Base-by-base conservation (phyloP, 2,888 invertebrate species). In the Ellobium chinense region DNA sequence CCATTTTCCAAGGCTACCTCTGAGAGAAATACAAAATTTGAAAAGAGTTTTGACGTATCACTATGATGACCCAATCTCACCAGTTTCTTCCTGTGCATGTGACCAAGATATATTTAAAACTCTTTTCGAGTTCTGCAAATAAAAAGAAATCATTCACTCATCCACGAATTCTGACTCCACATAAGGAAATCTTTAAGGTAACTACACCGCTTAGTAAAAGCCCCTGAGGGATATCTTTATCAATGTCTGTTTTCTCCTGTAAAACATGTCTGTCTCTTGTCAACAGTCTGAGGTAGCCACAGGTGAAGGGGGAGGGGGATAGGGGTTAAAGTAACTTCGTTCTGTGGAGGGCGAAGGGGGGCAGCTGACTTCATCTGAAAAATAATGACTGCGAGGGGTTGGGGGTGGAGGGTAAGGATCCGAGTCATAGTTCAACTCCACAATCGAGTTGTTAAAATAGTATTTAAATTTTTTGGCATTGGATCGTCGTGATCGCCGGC, bases 291-390 rank as follows among this genome's bases (percentile, higher is more conserved):
- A 92, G 78, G 86, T 90, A 74, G 91, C 92, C 24, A 92, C 92
- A 27, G 97, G 97, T 62, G 97, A 97, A 36, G 97, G 97, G 12
- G 97, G 97, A 14, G 97, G 97, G 54, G 96, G 96, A 83, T 95
- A 93, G 2, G 96, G 97, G 92, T 96, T 96, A 92, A 96, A 96
- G 91, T 95, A 96, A n/a, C 96, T 96, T 83, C 96, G 85, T 82
- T 93, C 94, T 9, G 94, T 94, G 29, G 93, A 94, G 7, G 96
- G 96, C 83, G 96, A 96, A 12, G 95, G 95, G 4, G 93, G 93
- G 82, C 92, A 92, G 83, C 92, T 92, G 80, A 88, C 85, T 72
- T 92, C 93, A 81, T 95, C 96, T 84, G 96, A 96, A 88, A 96
- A 95, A 92, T 95, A 96, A 89, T 96, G 95, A 78, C 96, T 96